A percentile compares a stretch with the other conserved stretches of the same genome.
Conservation (phyloP, 2,113 vertebrate genomes). For the Sterna hirundo region DNA sequence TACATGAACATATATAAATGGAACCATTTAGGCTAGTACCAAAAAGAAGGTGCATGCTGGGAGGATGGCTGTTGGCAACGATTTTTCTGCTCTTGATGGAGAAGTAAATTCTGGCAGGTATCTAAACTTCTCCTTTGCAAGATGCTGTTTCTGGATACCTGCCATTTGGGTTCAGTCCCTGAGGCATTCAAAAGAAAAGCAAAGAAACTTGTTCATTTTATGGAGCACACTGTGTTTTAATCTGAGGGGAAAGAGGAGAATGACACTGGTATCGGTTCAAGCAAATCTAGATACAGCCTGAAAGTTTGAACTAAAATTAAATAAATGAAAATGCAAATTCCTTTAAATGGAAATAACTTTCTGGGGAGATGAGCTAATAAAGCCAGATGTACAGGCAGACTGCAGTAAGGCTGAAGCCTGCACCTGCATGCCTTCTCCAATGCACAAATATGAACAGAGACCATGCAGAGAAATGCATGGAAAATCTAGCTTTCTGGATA, state of each 20-base stretch:
- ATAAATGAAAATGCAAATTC: background rate
- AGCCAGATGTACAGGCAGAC: background rate
- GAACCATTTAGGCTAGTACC: background rate
- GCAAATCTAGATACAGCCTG: background rate
- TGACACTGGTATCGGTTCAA: background rate
- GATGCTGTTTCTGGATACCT: background rate
- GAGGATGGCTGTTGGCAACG: background rate
- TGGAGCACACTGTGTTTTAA: background rate
- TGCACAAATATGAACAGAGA: background rate
- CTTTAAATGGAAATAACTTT: background rate
- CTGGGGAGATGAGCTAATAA: background rate
- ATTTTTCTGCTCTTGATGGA: background rate
- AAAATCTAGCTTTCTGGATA: background rate
- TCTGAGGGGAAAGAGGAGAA: background rate
- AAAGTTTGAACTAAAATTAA: background rate
- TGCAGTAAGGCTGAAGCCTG: background rate
- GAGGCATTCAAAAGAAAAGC: background rate
- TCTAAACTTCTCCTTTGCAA: background rate
- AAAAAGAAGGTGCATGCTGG: background rate
- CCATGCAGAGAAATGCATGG: background rate
- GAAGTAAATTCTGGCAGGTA: background rate
- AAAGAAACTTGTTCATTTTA: background rate
- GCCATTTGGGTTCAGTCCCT: background rate
- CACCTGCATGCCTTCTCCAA: background rate
- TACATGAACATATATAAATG: background rate